Base-by-base conservation (phyloP, 2,113 vertebrate genomes). In the Hippocampus comes region DNA sequence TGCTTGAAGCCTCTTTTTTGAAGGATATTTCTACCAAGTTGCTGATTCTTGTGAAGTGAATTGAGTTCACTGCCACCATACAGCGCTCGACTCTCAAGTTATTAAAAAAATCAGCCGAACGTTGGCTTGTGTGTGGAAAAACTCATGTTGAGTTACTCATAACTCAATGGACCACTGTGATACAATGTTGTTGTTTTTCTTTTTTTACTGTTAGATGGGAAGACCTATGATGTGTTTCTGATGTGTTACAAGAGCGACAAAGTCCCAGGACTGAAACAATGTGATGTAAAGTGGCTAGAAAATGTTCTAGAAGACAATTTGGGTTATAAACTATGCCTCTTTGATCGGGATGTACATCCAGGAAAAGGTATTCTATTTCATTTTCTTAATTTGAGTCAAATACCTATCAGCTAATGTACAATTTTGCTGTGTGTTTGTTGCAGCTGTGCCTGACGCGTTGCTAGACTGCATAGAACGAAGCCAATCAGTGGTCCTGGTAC, bases 401-500 rank as follows among this genome's bases (percentile, higher is more conserved):
- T 67, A 30, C 3, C 1, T 4, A 6, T 46, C 6, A 55, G 12
- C 0, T 17, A 0, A 48, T 23, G 2, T 21, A 4, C n/a, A 49
- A 57, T 63, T 2, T 73, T 86, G 79, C 25, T 71, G 53, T n/a
- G n/a, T n/a, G 5, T 59, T 67, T 25, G 3, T 77, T 78, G 71
- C 81, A 89, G 96, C 93, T 5, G 25, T 86, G 56, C 84, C 92
- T 1, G 93, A 96, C 64, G 93, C 94, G 56, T 90, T 96, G 78
- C 81, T 95, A 34, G 92, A 93, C 34, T 81, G 92, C 60, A 89
- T 95, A 76, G 88, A 94, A 74, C 91, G 92, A 86, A 96, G 95
- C 77, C 89, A 93, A 82, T 88, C 94, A 6, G 85, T 97, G 78
- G 92, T 98, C 77, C 86, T 98, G 71, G 85, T 97, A 49, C 87